Evolutionary conservation across 2,113 vertebrate species (phyloP).

Genomic region (Prietella phreatophila): DNA sequence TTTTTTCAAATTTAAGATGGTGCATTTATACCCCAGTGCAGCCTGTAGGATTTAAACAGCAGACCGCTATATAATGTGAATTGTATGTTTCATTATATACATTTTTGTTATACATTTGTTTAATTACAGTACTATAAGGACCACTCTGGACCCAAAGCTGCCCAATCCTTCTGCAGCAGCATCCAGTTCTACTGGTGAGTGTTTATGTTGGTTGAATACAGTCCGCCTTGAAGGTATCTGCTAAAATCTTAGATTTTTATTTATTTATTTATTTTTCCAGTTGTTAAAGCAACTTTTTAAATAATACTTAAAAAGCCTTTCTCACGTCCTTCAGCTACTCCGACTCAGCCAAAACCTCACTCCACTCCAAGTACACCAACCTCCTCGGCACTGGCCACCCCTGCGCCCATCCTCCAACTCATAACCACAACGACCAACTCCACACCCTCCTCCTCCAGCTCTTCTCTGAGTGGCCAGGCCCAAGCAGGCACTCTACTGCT

Average conservation of each 20-base stretch:
- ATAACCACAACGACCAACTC: conserved; percentile 61
- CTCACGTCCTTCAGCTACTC: conserved; percentile 29
- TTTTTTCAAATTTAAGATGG: not conserved
- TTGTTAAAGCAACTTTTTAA: not conserved
- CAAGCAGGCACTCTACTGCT: conserved; percentile 67
- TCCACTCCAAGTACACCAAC: conserved; percentile 41
- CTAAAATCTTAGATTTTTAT: not conserved
- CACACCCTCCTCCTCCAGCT: conserved; percentile 57
- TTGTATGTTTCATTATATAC: conserved; percentile 56
- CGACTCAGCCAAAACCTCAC: conserved; percentile 47
- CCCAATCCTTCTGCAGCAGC: conserved; percentile 53
- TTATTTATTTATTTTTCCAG: no score
- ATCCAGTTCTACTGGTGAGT: conserved; percentile 63
- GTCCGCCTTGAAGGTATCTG: not conserved
- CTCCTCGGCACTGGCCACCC: conserved; percentile 61
- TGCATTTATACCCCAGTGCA: not conserved
- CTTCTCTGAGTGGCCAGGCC: conserved; percentile 66
- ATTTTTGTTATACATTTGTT: conserved; percentile 53
- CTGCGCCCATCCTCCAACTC: conserved; percentile 69
- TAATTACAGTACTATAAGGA: conserved; percentile 67
- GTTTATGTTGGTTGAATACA: no score
- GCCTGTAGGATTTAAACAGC: not conserved
- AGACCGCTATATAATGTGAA: no score
- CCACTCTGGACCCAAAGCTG: conserved; percentile 67
- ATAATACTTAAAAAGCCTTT: not conserved